These are phyloP conservation scores for Brassicogethes aeneus DNA, from an alignment of 2,888 invertebrate genomes.

Conservation along the genomic window DNA sequence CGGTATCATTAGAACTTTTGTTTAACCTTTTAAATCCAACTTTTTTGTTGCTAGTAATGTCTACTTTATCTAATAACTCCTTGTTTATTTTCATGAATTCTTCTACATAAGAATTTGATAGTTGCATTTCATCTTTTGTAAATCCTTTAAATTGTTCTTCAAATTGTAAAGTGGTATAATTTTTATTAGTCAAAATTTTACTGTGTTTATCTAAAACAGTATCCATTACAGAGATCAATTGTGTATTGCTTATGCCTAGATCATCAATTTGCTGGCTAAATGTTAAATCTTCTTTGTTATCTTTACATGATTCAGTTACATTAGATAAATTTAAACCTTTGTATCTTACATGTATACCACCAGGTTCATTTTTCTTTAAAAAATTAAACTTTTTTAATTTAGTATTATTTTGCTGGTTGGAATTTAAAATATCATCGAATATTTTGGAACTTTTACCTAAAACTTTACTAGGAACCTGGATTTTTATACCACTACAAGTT, in stretches of 20 bases:
- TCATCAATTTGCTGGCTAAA: slow-evolving; percentile 13
- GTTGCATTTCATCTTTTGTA: slow-evolving; percentile 5
- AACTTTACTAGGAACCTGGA: slow-evolving; percentile 24
- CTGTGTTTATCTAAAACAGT: slow-evolving; percentile 5
- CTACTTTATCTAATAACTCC: too few relatives aligned
- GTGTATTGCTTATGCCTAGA: slow-evolving; percentile 11
- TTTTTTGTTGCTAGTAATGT: slow-evolving; percentile 12
- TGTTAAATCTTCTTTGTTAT: slow-evolving; percentile 4
- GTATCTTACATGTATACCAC: slow-evolving; percentile 8
- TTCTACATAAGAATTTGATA: too few relatives aligned
- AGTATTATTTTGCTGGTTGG: slow-evolving; percentile 9
- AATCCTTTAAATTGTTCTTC: slow-evolving; percentile 11
- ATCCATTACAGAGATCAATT: slow-evolving; percentile 9
- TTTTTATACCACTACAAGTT: slow-evolving; percentile 36
- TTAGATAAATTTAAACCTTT: slow-evolving; percentile 2
- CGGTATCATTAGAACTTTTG: too few relatives aligned
- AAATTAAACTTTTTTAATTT: slow-evolving; percentile 19
- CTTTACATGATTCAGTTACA: slow-evolving; percentile 1
- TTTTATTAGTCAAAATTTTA: background rate
- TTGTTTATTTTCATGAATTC: background rate
- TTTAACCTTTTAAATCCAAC: too few relatives aligned
- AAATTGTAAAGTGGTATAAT: slow-evolving; percentile 7
- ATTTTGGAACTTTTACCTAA: slow-evolving; percentile 32
- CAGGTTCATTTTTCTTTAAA: slow-evolving; percentile 13
- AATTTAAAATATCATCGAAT: slow-evolving; percentile 30